phyloP scores from a whole-genome alignment of 2,888 invertebrate genomes.

The Theretra japonica region DNA sequence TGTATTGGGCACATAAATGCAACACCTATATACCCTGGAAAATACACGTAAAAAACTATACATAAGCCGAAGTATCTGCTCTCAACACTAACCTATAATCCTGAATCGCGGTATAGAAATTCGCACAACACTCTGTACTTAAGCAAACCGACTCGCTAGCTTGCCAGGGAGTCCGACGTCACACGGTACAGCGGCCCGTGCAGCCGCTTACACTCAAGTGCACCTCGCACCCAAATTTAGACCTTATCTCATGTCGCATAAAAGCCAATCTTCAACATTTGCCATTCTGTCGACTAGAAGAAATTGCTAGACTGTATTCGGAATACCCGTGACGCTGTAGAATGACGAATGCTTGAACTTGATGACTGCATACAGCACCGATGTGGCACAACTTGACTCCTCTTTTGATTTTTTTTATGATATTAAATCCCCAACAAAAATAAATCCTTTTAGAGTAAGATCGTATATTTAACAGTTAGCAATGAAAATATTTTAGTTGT shows the following conservation, averaged over 20 bases:
- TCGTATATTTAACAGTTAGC: no score
- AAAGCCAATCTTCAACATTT: conserved; percentile 71
- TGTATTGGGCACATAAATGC: no score
- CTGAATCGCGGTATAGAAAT: conserved; percentile 60
- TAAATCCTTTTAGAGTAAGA: no score
- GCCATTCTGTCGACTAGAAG: conserved; percentile 80
- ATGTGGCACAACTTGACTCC: conserved; percentile 68
- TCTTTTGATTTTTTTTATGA: conserved; percentile 49
- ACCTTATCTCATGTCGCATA: conserved; percentile 54
- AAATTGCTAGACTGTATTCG: conserved; percentile 75
- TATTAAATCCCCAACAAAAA: no score
- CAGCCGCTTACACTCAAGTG: conserved; percentile 62
- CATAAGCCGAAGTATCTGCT: conserved; percentile 9
- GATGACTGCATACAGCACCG: conserved; percentile 63
- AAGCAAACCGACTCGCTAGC: conserved; percentile 39
- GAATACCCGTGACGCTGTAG: conserved; percentile 66
- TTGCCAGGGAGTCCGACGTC: conserved; percentile 63
- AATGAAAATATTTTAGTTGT: no score
- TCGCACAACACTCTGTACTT: conserved; percentile 50
- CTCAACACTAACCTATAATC: conserved; percentile 33
- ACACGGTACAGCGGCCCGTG: conserved; percentile 67
- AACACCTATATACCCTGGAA: no score
- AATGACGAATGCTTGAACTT: conserved; percentile 79
- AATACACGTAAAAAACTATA: neutral
- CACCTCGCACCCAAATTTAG: conserved; percentile 58